phyloP scores from a whole-genome alignment of 1,140 invertebrate species.

The Dinothrombium tinctorium region DNA sequence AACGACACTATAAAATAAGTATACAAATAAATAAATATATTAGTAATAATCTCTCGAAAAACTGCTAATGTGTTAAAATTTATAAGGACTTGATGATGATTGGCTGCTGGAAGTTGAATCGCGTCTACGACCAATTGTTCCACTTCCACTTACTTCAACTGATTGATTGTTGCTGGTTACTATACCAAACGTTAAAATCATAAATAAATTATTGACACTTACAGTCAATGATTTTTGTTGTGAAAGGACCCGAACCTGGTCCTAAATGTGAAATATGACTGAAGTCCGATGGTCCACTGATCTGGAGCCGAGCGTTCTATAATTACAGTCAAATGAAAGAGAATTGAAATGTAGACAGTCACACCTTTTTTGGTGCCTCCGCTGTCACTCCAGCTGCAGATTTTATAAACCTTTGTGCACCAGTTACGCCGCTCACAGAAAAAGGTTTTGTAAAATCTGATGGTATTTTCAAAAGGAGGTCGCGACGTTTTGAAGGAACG shows the following conservation, averaged over 20 bases:
- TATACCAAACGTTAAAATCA: background rate
- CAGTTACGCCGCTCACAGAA: background rate
- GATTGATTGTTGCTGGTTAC: background rate
- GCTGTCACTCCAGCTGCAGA: background rate
- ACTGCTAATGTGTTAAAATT: conserved; percentile 3
- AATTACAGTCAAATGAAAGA: conserved; percentile 34
- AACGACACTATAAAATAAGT: no score
- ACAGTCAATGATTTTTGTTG: conserved; percentile 11
- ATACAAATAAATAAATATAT: no score
- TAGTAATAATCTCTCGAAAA: no score
- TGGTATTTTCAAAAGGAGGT: background rate
- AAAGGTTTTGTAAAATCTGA: conserved; percentile 5
- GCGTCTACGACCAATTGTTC: background rate
- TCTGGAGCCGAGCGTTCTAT: conserved; percentile 60
- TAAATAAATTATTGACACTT: background rate
- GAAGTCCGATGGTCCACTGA: conserved; percentile 92
- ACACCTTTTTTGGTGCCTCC: conserved; percentile 6
- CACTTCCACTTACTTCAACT: background rate
- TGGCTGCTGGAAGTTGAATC: conserved; percentile 2
- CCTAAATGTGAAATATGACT: conserved; percentile 97
- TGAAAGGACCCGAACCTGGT: conserved; percentile 49
- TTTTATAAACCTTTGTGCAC: conserved; percentile 1
- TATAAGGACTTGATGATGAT: conserved; percentile 4
- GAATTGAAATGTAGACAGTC: conserved; percentile 6
- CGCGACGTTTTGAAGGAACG: background rate